phyloP scores from a whole-genome alignment of 1,140 invertebrate genomes.

The Conus ventricosus region DNA sequence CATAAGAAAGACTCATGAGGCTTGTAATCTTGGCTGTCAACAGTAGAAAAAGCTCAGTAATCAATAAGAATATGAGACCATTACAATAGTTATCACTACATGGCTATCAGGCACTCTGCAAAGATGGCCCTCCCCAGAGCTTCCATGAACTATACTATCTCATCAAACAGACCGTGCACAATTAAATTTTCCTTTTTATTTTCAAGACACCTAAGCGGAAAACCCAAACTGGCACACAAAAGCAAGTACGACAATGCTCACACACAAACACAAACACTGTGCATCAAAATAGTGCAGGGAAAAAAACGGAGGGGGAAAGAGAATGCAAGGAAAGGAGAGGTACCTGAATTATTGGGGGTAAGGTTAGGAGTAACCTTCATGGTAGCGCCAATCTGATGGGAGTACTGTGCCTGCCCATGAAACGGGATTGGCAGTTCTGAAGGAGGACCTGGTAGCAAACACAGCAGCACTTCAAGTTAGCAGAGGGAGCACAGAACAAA shows the following conservation, averaged over 20 bases:
- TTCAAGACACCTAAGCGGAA: not conserved
- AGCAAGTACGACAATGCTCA: not conserved
- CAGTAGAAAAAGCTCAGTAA: too few relatives aligned
- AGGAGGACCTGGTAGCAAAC: slow-evolving; percentile 51
- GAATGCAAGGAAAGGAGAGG: slow-evolving; percentile 22
- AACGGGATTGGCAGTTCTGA: slow-evolving; percentile 69
- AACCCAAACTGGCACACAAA: not conserved
- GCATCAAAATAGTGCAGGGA: not conserved
- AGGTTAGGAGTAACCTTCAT: slow-evolving; percentile 63
- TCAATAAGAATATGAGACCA: too few relatives aligned
- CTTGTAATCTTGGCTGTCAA: too few relatives aligned
- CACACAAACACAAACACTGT: not conserved
- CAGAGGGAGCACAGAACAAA: not conserved
- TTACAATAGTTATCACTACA: too few relatives aligned
- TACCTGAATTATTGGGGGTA: slow-evolving; percentile 71
- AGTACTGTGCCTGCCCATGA: slow-evolving; percentile 72
- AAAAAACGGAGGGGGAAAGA: not conserved
- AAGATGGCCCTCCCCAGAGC: too few relatives aligned
- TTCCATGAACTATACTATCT: too few relatives aligned
- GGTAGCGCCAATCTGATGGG: slow-evolving; percentile 66
- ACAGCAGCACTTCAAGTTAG: slow-evolving; percentile 22
- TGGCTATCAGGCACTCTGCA: too few relatives aligned
- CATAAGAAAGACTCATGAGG: too few relatives aligned
- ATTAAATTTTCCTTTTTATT: not conserved
- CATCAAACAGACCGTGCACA: not conserved